Base-by-base conservation (phyloP, 2,113 vertebrate genomes). In the Bujurquina vittata region DNA sequence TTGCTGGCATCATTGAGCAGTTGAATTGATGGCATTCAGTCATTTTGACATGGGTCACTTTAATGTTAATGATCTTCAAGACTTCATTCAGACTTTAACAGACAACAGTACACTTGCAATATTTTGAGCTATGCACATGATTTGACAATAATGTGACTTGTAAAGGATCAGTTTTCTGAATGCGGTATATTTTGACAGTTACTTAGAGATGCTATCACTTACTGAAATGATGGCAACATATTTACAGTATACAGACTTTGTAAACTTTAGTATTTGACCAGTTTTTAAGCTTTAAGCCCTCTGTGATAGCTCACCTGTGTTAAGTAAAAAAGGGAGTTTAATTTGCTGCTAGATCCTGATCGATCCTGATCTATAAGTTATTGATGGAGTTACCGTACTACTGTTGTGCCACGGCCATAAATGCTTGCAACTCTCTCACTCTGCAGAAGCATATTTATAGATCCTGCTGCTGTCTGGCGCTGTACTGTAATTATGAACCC, bases 241-340 rank as follows among this genome's bases (percentile, higher is more conserved):
- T 40, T 11, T 12, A 26, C 26, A 26, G 26, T 26, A 63, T 35
- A 63, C 35, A 40, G 33, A 63, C 61, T 35, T 35, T 14, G 20
- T 40, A 40, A 40, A 12, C 37, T 40, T 40, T 11, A 11, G 3
- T n/a, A 15, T 8, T 40, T 22, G 33, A 20, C 35, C 37, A 15
- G 61, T 15, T 63, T 0, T 14, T 63, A 40, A 40, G 15, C 61
- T 22, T 62, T 0, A 62, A 35, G 18, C 0, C 1, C 10, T 1
- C 35, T 23, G 12, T 23, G 35, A 15, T 22, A 22, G 33, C 33
- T 12, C 61, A 63, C 35, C 61, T 63, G 52, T 54, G 12, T 23
- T 35, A 15, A 23, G 35, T 40, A 3, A 65, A 43, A 14, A 43
- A 23, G n/a, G 20, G 3, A 3, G 35, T 5, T 65, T 65, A 12